Evolutionary conservation across 1,140 invertebrate genomes (phyloP), one percentile per base, ranked within the genome.

Genomic region (Eciton burchellii): DNA sequence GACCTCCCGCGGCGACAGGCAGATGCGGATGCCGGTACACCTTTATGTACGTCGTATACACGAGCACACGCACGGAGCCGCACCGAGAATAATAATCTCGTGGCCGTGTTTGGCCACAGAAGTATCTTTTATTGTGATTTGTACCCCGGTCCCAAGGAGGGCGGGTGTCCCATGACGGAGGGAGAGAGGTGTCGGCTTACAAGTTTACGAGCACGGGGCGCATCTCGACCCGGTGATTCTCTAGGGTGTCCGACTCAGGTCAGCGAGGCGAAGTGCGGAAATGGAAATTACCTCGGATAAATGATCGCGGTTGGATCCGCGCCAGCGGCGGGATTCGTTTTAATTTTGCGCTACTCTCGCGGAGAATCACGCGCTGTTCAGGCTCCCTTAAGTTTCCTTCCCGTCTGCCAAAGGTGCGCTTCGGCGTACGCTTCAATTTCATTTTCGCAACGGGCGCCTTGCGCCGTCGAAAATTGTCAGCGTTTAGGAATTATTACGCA

Each of bases 31-130:
- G 90, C 88, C 89, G 87, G 89, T 88, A 89, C 77, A 81, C 62
- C 87, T 35, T 6, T 35, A 35, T 35, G 35, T 35, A 6, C 6
- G 35, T 35, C 6, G 6, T 6, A 35, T 35, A 35, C 35, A 35
- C 35, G 35, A 2, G 35, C 35, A 6, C 35, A 35, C 35, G 72
- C 71, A 87, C 72, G 87, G 19, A 70, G 62, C 24, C 70, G 63
- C 57, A 56, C 43, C 72, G 73, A 35, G 35, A 52, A 88, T 89
- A 88, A 86, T 89, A 88, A 89, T 81, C 83, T 92, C 89, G 89
- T 89, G 71, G 81, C 41, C 74, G 84, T 93, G 92, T 93, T 94
- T 94, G 89, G 91, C 93, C 93, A 92, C 92, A 94, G 88, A 92
- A 93, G 92, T 93, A 91, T 93, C 90, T 91, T 91, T 92, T 92